A percentile compares a stretch with the other conserved stretches of the same genome.
Conservation (phyloP, 2,888 invertebrate genomes). For the Gandaritis pyraliata region DNA sequence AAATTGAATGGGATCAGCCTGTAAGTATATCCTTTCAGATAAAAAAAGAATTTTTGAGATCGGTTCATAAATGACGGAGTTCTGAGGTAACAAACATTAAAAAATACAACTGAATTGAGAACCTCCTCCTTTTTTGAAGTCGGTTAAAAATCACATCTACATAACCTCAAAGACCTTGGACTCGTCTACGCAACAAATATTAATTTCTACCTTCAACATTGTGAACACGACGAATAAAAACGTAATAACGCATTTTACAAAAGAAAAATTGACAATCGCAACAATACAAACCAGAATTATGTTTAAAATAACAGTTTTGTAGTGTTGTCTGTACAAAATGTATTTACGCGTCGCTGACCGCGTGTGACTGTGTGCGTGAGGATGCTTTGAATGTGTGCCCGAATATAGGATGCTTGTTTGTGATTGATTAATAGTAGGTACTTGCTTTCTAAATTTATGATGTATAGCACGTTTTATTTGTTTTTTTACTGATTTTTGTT, state of each 20-base stretch:
- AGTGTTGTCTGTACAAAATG: constrained; percentile 83
- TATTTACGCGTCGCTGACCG: constrained; percentile 73
- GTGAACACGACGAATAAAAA: constrained; percentile 23
- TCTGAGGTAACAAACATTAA: too few species aligned
- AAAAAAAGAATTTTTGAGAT: too few species aligned
- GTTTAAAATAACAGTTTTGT: constrained; percentile 84
- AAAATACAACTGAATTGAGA: too few species aligned
- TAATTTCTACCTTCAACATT: constrained; percentile 37
- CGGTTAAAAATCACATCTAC: too few species aligned
- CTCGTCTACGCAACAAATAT: constrained; percentile 32
- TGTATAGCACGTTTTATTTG: constrained; percentile 34
- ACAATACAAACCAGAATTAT: constrained; percentile 78
- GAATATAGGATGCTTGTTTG: constrained; percentile 70
- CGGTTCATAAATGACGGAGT: too few species aligned
- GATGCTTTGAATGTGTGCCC: constrained; percentile 42
- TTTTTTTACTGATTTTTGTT: constrained; percentile 18
- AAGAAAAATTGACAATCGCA: constrained; percentile 43
- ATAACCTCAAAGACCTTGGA: too few species aligned
- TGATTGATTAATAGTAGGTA: constrained; percentile 67
- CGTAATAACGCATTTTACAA: constrained; percentile 41
- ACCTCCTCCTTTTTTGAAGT: too few species aligned
- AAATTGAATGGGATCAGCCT: too few species aligned
- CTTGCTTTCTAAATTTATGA: constrained; percentile 62
- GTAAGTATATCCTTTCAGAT: too few species aligned
- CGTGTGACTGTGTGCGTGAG: constrained; percentile 36